Base-by-base conservation (phyloP, 2,113 vertebrate genomes). In the Neotoma lepida region DNA sequence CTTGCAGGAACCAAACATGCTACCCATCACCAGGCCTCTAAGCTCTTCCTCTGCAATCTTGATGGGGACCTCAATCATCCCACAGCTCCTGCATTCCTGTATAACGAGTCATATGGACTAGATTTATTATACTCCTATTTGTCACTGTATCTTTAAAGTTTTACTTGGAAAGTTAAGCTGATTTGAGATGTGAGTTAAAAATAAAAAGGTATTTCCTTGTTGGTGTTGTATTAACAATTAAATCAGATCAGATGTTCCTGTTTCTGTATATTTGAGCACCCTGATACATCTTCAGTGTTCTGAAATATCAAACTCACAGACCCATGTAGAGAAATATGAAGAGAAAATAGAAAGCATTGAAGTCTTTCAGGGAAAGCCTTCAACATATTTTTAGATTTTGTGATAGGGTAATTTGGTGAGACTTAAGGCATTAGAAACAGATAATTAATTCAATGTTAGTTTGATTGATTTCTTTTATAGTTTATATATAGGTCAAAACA, bases 361-460 rank as follows among this genome's bases (percentile, higher is more conserved):
- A 93, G 33, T 94, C 30, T 71, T 77, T 94, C 61, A 64, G n/a
- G 41, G 76, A 81, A 94, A 91, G 5, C 6, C 39, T 93, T 14
- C 76, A 92, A 76, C 35, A 86, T 76, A 90, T 93, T 51, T 95
- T 85, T 80, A 92, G 12, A 3, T 82, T 95, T 90, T 88, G 3
- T 70, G 66, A 58, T 44, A 61, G 24, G 9, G 17, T 71, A 92
- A 77, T 56, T 90, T 58, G 74, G n/a, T 85, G 14, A 90, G 82
- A 92, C 80, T 95, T 90, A 90, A 94, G 71, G 9, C 20, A 77
- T 70, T 88, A 56, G 33, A 90, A 86, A 76, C 14, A 94, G 18
- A 93, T 39, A 81, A 90, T 71, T 51, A 30, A 85, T 46, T 91
- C 26, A 8, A 49, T 78, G 39, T 78, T 68, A 33, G 8, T 64